Evolutionary conservation across 1,140 invertebrate genomes (phyloP).

Genomic region (Oncopeltus fasciatus): DNA sequence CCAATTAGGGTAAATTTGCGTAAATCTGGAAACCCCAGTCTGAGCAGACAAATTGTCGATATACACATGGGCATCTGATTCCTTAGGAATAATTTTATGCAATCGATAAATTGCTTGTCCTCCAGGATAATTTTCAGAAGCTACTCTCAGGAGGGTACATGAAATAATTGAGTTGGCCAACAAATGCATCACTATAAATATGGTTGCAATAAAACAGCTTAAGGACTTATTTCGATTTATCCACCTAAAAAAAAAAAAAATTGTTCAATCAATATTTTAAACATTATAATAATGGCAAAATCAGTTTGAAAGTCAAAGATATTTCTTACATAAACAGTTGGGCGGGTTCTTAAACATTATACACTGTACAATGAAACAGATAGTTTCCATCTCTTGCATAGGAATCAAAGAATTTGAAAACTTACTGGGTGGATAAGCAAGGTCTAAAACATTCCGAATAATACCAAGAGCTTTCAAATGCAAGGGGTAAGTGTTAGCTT

Average conservation of each 20-base stretch:
- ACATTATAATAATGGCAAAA: too few species aligned
- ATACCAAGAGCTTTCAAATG: too few species aligned
- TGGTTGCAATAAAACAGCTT: conserved; percentile 40
- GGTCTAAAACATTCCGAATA: too few species aligned
- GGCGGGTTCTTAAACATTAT: too few species aligned
- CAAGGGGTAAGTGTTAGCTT: too few species aligned
- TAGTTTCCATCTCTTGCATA: too few species aligned
- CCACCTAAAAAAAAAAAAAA: conserved; percentile 55
- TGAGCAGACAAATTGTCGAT: conserved; percentile 87
- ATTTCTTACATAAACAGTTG: too few species aligned
- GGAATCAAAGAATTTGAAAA: too few species aligned
- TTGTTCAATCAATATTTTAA: too few species aligned
- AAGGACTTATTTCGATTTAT: conserved; percentile 59
- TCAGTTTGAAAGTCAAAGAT: too few species aligned
- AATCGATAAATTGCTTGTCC: conserved; percentile 69
- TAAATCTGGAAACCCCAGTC: conserved; percentile 87
- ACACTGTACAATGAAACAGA: too few species aligned
- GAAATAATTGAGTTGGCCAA: conserved; percentile 65
- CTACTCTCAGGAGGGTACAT: conserved; percentile 63
- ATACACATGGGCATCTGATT: conserved; percentile 57
- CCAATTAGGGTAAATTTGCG: conserved; percentile 73
- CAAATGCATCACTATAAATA: conserved; percentile 53
- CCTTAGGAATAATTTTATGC: conserved; percentile 53
- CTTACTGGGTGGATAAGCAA: too few species aligned
- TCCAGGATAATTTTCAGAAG: conserved; percentile 87